These are phyloP conservation scores for Xestia ashworthii DNA, from an alignment of 2,888 invertebrate species.

Conservation along the genomic window DNA sequence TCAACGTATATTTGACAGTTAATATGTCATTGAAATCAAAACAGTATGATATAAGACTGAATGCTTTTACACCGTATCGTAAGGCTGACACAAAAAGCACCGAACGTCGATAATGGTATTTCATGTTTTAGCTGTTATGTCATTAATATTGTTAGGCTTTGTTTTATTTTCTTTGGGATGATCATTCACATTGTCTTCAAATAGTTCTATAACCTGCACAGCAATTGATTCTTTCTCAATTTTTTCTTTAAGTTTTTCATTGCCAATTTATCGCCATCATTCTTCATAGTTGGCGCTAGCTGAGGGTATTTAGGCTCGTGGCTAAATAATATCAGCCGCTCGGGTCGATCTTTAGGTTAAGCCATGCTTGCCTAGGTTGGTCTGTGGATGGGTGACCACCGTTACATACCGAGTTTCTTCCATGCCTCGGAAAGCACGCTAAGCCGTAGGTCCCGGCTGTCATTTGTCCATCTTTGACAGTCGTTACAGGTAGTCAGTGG, in stretches of 20 bases:
- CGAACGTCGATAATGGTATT: constrained; percentile 34
- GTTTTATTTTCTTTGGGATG: constrained; percentile 25
- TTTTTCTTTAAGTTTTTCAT: neutral
- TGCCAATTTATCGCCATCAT: neutral
- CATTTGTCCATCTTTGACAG: too few species aligned
- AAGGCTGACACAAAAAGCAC: constrained; percentile 56
- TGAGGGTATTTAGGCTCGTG: too few species aligned
- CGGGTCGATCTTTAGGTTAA: too few species aligned
- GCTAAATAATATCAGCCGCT: too few species aligned
- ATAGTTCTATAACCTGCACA: neutral
- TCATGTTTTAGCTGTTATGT: constrained; percentile 56
- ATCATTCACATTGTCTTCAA: constrained; percentile 1
- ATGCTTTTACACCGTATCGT: constrained; percentile 75
- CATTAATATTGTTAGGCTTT: constrained; percentile 52
- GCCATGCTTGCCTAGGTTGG: too few species aligned
- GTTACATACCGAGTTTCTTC: too few species aligned
- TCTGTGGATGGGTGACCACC: too few species aligned
- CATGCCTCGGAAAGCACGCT: too few species aligned
- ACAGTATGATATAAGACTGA: constrained; percentile 75
- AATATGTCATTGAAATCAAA: constrained; percentile 84
- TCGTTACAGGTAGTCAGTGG: too few species aligned
- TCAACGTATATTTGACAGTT: constrained; percentile 79
- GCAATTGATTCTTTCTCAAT: neutral
- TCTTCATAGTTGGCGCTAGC: neutral
- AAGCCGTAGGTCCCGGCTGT: too few species aligned